Conservation (phyloP, 1,140 invertebrate species). For the Hesperophylax magnus region DNA sequence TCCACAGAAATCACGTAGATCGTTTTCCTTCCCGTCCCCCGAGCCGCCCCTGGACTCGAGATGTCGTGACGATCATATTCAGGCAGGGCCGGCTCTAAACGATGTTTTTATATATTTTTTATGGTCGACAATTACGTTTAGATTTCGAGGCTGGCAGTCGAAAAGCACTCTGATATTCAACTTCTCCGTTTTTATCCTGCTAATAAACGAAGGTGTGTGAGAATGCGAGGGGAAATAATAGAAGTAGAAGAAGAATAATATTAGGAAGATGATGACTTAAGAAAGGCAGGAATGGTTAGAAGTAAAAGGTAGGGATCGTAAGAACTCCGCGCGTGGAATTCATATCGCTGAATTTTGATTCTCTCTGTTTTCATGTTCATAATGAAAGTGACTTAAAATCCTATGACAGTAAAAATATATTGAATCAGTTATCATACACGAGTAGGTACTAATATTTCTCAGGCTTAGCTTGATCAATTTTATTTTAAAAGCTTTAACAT, state of each 20-base stretch:
- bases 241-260: background rate
- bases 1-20: conserved; percentile 56
- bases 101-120: conserved; percentile 39
- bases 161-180: conserved; percentile 1
- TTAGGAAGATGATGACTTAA: background rate
- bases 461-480: too few relatives aligned
- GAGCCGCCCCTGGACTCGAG: background rate
- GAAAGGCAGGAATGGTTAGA: background rate
- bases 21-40: conserved; percentile 47
- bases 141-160: conserved; percentile 15
- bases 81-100: conserved; percentile 27
- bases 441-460: too few relatives aligned
- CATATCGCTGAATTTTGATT: conserved; percentile 10
- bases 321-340: conserved; percentile 1
- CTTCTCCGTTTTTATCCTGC: conserved; percentile 2
- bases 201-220: conserved; percentile 22
- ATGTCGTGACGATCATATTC: conserved; percentile 31
- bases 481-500: too few relatives aligned
- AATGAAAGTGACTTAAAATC: background rate
- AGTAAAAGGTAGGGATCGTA: background rate
- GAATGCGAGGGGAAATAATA: background rate
- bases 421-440: too few relatives aligned
- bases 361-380: background rate
- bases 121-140: conserved; percentile 30
- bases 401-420: too few relatives aligned